These are phyloP conservation scores for Spodoptera littoralis DNA, from an alignment of 2,888 invertebrate species.

Conservation along the genomic window DNA sequence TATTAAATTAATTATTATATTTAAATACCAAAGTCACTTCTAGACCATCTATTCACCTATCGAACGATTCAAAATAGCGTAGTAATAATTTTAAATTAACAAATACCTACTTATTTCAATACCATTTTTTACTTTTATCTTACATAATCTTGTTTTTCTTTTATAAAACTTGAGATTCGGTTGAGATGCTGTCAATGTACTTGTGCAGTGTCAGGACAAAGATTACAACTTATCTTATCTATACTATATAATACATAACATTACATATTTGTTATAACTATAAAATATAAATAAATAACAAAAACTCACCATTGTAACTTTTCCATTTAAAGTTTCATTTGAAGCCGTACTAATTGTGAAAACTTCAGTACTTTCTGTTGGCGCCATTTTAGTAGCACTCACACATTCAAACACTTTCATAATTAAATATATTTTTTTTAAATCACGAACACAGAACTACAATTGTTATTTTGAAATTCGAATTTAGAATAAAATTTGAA, in stretches of 20 bases:
- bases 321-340: conserved; percentile 68
- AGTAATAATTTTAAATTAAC: no score
- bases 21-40: no score
- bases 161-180: no score
- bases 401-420: conserved; percentile 82
- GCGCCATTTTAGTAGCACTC: conserved; percentile 66
- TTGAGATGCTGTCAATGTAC: no score
- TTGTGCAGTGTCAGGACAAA: no score
- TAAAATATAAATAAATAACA: neutral
- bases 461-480: neutral
- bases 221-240: conserved; percentile 8
- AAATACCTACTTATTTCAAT: no score
- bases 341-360: conserved; percentile 75
- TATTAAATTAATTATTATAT: no score
- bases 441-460: conserved; percentile 27
- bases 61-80: no score
- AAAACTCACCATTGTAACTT: conserved; percentile 65
- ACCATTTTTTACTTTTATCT: neutral
- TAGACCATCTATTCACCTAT: no score
- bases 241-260: conserved; percentile 20
- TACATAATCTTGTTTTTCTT: neutral
- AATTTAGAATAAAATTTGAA: conserved; percentile 1
- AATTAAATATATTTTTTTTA: conserved; percentile 9
- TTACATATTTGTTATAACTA: neutral
- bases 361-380: conserved; percentile 80